phyloP scores from a whole-genome alignment of 2,888 invertebrate genomes.

The Pegoplata infirma region DNA sequence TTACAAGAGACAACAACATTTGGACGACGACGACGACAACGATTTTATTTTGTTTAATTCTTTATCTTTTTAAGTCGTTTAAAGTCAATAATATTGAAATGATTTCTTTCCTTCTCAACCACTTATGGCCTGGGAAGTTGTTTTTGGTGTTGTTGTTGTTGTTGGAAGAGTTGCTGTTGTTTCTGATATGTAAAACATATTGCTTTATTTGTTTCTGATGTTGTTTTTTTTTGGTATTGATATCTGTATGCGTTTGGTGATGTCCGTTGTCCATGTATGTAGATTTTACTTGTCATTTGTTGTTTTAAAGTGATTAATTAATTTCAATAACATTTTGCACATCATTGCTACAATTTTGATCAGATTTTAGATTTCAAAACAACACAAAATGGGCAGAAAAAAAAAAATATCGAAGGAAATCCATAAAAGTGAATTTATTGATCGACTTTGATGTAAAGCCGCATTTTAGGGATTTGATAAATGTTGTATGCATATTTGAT shows the following conservation, averaged over 20 bases:
- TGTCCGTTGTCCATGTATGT: conserved; percentile 29
- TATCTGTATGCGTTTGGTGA: background rate
- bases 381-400: no score
- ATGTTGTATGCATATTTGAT: conserved; percentile 21
- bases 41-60: conserved; percentile 48
- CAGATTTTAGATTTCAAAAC: conserved; percentile 59
- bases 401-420: conserved; percentile 18
- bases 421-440: conserved; percentile 51
- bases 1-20: conserved; percentile 14
- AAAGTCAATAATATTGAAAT: conserved; percentile 62
- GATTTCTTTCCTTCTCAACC: conserved; percentile 42
- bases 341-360: conserved; percentile 61
- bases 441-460: conserved; percentile 57
- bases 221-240: conserved; percentile 12
- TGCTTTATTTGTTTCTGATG: conserved; percentile 55
- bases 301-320: conserved; percentile 63
- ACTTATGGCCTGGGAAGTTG: conserved; percentile 42
- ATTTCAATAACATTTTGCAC: conserved; percentile 63
- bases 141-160: conserved; percentile 22
- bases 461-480: conserved; percentile 43
- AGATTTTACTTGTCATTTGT: conserved; percentile 60
- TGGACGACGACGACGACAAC: background rate
- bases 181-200: conserved; percentile 61
- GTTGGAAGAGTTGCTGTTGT: conserved; percentile 53
- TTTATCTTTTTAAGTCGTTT: conserved; percentile 63